Evolutionary conservation across 2,113 vertebrate genomes (phyloP).

Genomic region (Syrmaticus mikado): DNA sequence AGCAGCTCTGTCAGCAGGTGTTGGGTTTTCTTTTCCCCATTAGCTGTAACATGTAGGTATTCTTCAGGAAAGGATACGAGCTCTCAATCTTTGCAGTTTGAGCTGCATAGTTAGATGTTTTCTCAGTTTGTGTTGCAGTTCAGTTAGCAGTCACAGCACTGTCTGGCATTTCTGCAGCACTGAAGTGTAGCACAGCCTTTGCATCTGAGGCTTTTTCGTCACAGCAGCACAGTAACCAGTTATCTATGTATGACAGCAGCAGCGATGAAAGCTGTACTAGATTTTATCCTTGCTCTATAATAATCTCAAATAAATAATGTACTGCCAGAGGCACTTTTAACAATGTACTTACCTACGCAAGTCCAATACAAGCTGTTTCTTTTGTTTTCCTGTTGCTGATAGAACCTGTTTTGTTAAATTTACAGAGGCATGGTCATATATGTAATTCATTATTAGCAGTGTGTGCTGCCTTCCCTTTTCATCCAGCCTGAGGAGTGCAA

Average conservation of each 20-base stretch:
- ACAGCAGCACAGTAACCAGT: not conserved
- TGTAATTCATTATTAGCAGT: not conserved
- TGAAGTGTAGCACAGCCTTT: not conserved
- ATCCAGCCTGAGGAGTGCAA: not conserved
- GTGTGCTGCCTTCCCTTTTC: not conserved
- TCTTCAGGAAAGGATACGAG: constrained; percentile 52
- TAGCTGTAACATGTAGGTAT: constrained; percentile 1
- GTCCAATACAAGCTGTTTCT: not conserved
- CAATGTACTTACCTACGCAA: not conserved
- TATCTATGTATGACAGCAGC: not conserved
- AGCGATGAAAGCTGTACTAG: not conserved
- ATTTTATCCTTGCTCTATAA: not conserved
- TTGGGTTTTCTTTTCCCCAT: not conserved
- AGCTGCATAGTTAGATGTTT: not conserved
- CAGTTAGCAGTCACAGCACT: not conserved
- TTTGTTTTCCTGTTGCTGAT: not conserved
- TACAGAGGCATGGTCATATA: not conserved
- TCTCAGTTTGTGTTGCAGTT: not conserved
- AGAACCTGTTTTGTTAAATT: not conserved
- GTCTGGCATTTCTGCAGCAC: not conserved
- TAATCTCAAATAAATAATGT: not conserved
- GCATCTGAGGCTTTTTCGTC: not conserved
- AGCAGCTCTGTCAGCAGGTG: constrained; percentile 30
- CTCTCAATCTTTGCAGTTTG: not conserved
- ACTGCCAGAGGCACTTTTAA: not conserved